Percentiles rank a stretch among this genome's conserved stretches.
Conservation (phyloP, 2,113 vertebrate species). For the Gavialis gangeticus region DNA sequence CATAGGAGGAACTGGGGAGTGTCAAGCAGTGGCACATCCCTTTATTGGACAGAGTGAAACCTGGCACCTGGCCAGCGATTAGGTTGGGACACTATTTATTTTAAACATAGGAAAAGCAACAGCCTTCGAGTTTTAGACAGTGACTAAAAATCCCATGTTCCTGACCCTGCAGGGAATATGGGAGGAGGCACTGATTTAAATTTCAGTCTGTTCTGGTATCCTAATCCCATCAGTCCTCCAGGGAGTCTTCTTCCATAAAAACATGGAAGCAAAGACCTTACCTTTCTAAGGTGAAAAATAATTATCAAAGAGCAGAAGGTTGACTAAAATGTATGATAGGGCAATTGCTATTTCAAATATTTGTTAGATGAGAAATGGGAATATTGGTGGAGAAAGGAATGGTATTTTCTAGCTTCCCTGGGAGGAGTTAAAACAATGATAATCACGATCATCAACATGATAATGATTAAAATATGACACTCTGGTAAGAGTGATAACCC, state of each 20-base stretch:
- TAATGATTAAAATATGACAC: background rate
- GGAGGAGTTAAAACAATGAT: background rate
- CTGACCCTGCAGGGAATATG: background rate
- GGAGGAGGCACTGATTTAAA: fast-evolving
- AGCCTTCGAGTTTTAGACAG: background rate
- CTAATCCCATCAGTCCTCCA: background rate
- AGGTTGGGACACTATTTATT: background rate
- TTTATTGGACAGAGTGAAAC: background rate
- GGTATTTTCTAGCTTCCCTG: background rate
- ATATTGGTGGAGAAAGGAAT: background rate
- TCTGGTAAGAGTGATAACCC: fast-evolving
- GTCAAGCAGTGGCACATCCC: background rate
- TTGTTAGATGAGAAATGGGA: background rate
- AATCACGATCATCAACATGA: background rate
- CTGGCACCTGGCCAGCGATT: background rate
- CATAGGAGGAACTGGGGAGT: background rate
- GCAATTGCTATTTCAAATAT: background rate
- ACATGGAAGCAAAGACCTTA: background rate
- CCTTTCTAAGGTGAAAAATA: background rate
- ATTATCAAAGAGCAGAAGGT: background rate
- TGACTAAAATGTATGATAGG: background rate
- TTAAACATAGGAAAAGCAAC: background rate
- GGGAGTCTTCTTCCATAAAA: background rate
- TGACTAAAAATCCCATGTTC: background rate
- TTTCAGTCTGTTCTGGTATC: background rate